phyloP scores from a whole-genome alignment of 2,113 vertebrate genomes.

The Ciconia stormi region DNA sequence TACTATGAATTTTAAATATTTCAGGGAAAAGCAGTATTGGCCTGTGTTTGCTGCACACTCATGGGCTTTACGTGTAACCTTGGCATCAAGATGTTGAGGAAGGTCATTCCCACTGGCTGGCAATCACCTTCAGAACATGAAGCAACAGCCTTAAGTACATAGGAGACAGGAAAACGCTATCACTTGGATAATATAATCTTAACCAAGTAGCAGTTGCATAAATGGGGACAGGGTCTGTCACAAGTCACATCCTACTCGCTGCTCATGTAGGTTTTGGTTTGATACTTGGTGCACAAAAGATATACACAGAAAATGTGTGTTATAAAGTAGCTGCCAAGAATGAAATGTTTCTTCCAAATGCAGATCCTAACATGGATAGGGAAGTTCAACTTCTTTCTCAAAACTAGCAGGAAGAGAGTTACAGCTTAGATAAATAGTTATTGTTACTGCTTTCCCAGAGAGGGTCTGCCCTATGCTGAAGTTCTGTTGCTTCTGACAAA shows the following conservation, averaged over 20 bases:
- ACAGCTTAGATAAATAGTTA: background rate
- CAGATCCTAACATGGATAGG: background rate
- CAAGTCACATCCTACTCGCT: background rate
- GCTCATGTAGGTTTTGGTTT: background rate
- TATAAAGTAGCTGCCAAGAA: background rate
- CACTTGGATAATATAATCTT: background rate
- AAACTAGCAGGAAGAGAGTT: background rate
- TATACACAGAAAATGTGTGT: background rate
- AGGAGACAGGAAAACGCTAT: background rate
- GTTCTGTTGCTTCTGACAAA: no score
- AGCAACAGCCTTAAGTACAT: background rate
- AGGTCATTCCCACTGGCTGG: background rate
- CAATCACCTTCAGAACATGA: background rate
- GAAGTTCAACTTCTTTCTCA: background rate
- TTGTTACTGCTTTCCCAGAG: background rate
- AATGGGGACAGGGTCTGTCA: background rate
- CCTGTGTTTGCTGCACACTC: background rate
- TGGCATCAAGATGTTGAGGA: background rate
- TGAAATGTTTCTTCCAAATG: background rate
- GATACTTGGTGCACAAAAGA: background rate
- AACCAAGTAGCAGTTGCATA: background rate
- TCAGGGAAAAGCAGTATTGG: background rate
- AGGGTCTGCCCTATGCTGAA: background rate
- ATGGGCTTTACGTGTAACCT: background rate
- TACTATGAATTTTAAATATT: background rate